Evolutionary conservation across 1,140 invertebrate species (phyloP).

Genomic region (Drosophila pandora): DNA sequence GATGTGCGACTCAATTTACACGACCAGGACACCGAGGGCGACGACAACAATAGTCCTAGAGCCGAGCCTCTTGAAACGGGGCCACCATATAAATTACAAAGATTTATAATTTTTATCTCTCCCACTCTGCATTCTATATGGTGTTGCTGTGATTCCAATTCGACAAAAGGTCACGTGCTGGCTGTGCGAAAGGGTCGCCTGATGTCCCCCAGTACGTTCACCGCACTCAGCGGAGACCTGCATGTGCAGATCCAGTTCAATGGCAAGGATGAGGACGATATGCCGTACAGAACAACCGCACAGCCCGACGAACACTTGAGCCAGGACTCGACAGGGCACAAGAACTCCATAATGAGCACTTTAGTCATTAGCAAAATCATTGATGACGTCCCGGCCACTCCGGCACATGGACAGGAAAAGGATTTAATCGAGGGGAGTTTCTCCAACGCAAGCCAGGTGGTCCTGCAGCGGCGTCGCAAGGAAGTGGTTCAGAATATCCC

Average conservation of each 20-base stretch:
- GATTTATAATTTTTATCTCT: constrained; percentile 77
- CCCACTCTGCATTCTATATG: constrained; percentile 17
- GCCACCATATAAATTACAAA: constrained; percentile 74
- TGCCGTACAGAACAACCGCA: constrained; percentile 19
- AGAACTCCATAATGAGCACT: constrained; percentile 82
- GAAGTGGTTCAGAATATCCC: constrained; percentile 79
- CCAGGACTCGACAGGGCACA: constrained; percentile 24
- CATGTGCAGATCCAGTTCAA: constrained; percentile 85
- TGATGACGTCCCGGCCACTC: constrained; percentile 58
- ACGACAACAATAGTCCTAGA: constrained; percentile 30
- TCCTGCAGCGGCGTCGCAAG: constrained; percentile 74
- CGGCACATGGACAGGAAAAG: constrained; percentile 1
- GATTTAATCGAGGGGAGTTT: background rate
- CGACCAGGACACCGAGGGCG: constrained; percentile 13
- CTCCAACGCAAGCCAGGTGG: constrained; percentile 33
- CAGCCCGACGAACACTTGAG: constrained; percentile 50
- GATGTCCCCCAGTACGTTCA: constrained; percentile 85
- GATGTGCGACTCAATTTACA: constrained; percentile 50
- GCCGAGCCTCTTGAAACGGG: constrained; percentile 31
- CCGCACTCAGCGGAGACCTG: constrained; percentile 87
- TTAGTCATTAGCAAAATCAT: constrained; percentile 84
- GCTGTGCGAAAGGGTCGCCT: constrained; percentile 82
- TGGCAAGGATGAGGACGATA: constrained; percentile 36
- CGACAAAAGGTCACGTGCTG: constrained; percentile 83
- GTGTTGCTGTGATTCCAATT: constrained; percentile 36